phyloP scores from a whole-genome alignment of 1,140 invertebrate species.

The Cyclargus thomasi region DNA sequence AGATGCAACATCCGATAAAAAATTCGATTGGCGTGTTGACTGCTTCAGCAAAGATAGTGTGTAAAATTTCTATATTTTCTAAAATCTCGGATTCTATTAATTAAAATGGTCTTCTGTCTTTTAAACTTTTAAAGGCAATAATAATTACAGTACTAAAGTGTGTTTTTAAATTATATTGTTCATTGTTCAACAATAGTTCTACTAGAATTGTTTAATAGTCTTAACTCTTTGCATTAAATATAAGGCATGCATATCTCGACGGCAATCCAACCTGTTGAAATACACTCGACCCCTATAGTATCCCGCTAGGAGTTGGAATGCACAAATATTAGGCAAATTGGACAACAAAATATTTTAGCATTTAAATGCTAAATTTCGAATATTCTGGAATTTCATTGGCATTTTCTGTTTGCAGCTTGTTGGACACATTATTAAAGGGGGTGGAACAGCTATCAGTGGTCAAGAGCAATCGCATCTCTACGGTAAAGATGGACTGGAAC shows the following conservation, averaged over 20 bases:
- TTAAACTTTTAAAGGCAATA: no score
- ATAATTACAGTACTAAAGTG: no score
- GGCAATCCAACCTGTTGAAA: neutral
- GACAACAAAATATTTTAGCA: neutral
- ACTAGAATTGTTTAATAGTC: neutral
- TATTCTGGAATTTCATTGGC: neutral
- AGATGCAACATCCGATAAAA: no score
- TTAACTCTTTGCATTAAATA: neutral
- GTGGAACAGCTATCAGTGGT: conserved; percentile 83
- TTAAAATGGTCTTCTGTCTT: no score
- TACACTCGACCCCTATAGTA: neutral
- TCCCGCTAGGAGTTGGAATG: neutral
- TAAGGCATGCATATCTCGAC: neutral
- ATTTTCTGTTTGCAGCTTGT: conserved; percentile 78
- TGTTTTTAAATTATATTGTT: no score
- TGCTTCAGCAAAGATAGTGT: no score
- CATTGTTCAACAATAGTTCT: neutral
- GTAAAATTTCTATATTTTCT: no score
- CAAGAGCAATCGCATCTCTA: conserved; percentile 78
- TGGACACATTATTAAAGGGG: conserved; percentile 84
- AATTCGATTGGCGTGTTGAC: no score
- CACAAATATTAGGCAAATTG: neutral
- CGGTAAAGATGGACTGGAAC: conserved; percentile 75
- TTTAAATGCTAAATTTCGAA: neutral
- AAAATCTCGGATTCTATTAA: no score